These are phyloP conservation scores for Aldrovandia affinis DNA, from an alignment of 2,797 vertebrate genomes.

Conservation along the genomic window DNA sequence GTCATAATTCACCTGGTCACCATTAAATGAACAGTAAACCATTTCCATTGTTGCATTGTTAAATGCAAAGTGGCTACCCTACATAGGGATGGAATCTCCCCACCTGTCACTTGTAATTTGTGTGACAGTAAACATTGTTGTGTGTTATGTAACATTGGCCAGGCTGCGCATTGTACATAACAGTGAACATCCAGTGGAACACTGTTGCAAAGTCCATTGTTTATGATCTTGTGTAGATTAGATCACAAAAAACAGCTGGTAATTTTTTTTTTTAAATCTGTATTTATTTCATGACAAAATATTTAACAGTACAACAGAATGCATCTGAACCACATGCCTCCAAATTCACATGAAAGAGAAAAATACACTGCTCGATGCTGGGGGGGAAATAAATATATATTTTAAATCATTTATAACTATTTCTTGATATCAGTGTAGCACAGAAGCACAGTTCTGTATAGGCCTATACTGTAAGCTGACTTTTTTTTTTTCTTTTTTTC, in stretches of 20 bases:
- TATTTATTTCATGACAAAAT: neutral
- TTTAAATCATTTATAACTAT: neutral
- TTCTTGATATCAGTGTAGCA: neutral
- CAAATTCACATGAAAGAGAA: neutral
- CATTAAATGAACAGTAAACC: neutral
- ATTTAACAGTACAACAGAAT: neutral
- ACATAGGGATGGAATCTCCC: slow-evolving; percentile 34
- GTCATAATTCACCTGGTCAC: neutral
- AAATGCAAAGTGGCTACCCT: slow-evolving; percentile 31
- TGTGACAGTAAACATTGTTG: slow-evolving; percentile 41
- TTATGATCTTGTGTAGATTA: neutral
- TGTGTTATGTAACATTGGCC: slow-evolving; percentile 20
- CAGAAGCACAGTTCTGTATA: neutral
- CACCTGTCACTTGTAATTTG: slow-evolving; percentile 32
- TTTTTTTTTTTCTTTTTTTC: neutral
- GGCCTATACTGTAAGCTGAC: neutral
- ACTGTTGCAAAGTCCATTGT: slow-evolving; percentile 12
- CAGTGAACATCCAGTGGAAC: neutral
- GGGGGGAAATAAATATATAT: no score
- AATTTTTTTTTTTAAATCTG: neutral
- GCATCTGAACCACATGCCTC: neutral
- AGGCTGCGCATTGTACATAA: slow-evolving; percentile 20
- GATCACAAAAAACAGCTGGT: neutral
- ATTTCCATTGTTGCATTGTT: slow-evolving; percentile 39
- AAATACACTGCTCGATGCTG: neutral